Evolutionary conservation across 2,888 invertebrate species (phyloP), one percentile per base, ranked within the genome.

Genomic region (Leucophora obtusa): DNA sequence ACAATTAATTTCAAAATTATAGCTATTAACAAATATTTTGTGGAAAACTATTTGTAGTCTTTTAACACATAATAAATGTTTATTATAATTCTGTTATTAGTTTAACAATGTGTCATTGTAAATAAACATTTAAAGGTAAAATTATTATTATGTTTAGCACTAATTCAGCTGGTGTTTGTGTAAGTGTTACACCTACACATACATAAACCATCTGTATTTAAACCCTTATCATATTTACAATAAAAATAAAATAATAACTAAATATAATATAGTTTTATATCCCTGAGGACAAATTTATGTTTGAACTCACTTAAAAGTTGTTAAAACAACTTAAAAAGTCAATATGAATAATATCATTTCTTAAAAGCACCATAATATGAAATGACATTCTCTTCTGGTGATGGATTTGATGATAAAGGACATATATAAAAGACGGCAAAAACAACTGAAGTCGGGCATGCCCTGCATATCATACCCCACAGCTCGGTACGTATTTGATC

Each of bases 61-160:
- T 47, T n/a, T 47, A 2, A n/a, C 6, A 47, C 43, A 47, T 14
- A 6, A 6, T 3, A n/a, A 47, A 47, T 47, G 6, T n/a, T n/a
- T n/a, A 47, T 14, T 1, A n/a, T 43, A 14, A 43, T 14, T 43
- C 14, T 43, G 1, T 1, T 47, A n/a, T 47, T 47, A 47, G 6
- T 7, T 47, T 47, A n/a, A 47, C 43, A 47, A 6, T 6, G n/a
- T n/a, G n/a, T n/a, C 43, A 47, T n/a, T n/a, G n/a, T 10, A 47
- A 47, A 47, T 47, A 47, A n/a, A 47, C n/a, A 47, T 47, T 47
- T n/a, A n/a, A 47, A 47, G 43, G 14, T 47, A 47, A 47, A 47
- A n/a, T n/a, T n/a, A 11, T 38, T 11, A 6, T 4, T 3, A 28
- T 28, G 38, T 38, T 47, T 4, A 47, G 43, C 43, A n/a, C n/a